Base-by-base conservation (phyloP, 1,140 invertebrate species). In the Pygmarrhopalites habei region DNA sequence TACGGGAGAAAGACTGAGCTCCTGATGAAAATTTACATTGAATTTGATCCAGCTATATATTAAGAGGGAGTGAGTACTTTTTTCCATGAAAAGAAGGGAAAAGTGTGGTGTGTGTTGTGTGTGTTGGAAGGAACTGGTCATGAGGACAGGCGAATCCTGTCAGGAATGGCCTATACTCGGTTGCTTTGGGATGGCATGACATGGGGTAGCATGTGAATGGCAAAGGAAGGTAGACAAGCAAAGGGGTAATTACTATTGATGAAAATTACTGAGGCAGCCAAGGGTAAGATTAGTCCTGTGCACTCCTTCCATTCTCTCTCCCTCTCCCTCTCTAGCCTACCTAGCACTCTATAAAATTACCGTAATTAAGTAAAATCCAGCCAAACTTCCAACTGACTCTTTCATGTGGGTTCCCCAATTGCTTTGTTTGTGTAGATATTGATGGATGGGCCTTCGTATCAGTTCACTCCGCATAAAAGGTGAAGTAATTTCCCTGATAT, bases 321-420 rank as follows among this genome's bases (percentile, higher is more conserved):
- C n/a, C 32, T 35, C 32, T n/a, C 44, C n/a, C 15, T n/a, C 25
- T 7, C 21, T 21, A 26, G 25, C 60, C 41, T 62, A 44, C 32
- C 46, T 60, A 66, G 59, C 64, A 66, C 58, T 66, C 64, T 58
- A 62, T 66, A 66, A 66, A 66, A 66, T 66, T 66, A 66, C 64
- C 53, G 59, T 66, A 66, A 66, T 66, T 66, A 66, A 60, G 63
- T 65, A 65, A 65, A 65, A 59, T 60, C 49, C 44, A 46, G 21
- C 44, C 4, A 39, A 39, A 39, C 35, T 39, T 39, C 35, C 35
- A 46, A 46, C 44, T 46, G 15, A 46, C 44, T 46, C 44, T 10
- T n/a, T 46, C 44, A 46, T 46, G 44, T 46, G 44, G 44, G 44
- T 46, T 46, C 44, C 35, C 19, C 44, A n/a, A 21, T 46, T 46